A percentile compares a stretch with the other conserved stretches of the same genome.
phyloP scores from a whole-genome alignment of 2,888 invertebrate genomes.

The Mythimna vitellina region DNA sequence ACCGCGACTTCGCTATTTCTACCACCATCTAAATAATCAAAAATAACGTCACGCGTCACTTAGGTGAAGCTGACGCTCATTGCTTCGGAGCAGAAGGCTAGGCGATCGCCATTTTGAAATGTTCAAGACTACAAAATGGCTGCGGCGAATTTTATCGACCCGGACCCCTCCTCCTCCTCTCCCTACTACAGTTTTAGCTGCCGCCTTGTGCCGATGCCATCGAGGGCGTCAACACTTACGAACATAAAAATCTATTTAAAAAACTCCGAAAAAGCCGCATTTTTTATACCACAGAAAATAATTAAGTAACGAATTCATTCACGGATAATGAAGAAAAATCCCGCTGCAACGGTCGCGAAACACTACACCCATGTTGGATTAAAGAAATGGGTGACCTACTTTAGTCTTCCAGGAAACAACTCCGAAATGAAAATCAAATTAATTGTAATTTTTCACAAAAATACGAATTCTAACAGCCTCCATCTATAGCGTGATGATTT shows the following conservation, averaged over 20 bases:
- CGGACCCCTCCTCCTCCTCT: neutral
- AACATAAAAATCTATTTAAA: neutral
- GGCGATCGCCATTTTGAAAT: neutral
- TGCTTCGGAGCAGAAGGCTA: neutral
- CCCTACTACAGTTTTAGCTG: too few species aligned
- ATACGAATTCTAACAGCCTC: neutral
- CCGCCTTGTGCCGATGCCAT: too few species aligned
- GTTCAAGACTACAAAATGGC: neutral
- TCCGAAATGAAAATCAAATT: neutral
- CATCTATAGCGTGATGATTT: neutral
- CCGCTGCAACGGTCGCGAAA: neutral
- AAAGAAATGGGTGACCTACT: neutral
- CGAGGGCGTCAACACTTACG: neutral
- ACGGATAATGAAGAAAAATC: constrained; percentile 5
- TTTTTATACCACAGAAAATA: neutral
- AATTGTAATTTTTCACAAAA: neutral
- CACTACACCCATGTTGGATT: neutral
- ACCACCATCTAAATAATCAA: neutral
- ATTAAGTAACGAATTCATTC: constrained; percentile 1
- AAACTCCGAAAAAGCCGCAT: neutral
- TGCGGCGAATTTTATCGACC: neutral
- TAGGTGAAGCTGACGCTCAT: neutral
- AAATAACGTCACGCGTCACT: neutral
- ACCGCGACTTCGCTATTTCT: neutral
- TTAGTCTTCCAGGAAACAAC: neutral